Base-by-base conservation (phyloP, 2,113 vertebrate species). In the Otocyon megalotis region DNA sequence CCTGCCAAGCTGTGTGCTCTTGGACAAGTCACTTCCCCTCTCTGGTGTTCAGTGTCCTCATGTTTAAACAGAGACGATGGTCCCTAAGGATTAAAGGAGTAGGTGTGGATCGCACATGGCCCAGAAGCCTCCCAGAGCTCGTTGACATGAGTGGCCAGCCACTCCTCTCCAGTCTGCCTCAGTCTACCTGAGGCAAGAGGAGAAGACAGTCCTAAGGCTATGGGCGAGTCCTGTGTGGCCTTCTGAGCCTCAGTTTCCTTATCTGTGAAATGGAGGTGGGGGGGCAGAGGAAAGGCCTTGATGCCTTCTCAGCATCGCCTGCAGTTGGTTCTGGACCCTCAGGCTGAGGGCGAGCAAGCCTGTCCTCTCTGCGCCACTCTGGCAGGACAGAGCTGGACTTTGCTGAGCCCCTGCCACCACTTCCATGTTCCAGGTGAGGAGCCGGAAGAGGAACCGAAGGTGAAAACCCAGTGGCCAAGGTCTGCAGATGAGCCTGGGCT, bases 391-490 rank as follows among this genome's bases (percentile, higher is more conserved):
- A 93, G 91, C 97, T 93, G 95, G 82, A 87, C 84, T 94, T 65
- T 65, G 95, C 96, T 98, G 54, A 98, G 97, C 92, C 85, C 96
- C 91, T 63, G 58, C 58, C 0, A 69, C 97, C 84, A 88, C 98
- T 93, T 98, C 96, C 89, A 28, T 98, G 97, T 98, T 98, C 77
- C 92, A 99, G 99, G 99, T 97, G 99, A 99, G 92, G 99, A 99
- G 1, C 94, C 98, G 0, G 99, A 99, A 96, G 99, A 99, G 94
- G 99, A 99, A 95, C 99, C 99, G 98, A 99, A 99, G 98, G 99
- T 99, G 98, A 99, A 99, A 98, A 99, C 99, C 32, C 99, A 99
- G 98, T 99, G 99, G 98, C 99, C 99, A 1, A 98, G 99, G 97
- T 99, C 99, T 88, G 99, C 99, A 1, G 99, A 99, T 94, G 99